Percentiles rank a stretch among this genome's conserved stretches.
These are phyloP conservation scores for Hypolimnas misippus DNA, from an alignment of 2,888 invertebrate species.

Conservation along the genomic window DNA sequence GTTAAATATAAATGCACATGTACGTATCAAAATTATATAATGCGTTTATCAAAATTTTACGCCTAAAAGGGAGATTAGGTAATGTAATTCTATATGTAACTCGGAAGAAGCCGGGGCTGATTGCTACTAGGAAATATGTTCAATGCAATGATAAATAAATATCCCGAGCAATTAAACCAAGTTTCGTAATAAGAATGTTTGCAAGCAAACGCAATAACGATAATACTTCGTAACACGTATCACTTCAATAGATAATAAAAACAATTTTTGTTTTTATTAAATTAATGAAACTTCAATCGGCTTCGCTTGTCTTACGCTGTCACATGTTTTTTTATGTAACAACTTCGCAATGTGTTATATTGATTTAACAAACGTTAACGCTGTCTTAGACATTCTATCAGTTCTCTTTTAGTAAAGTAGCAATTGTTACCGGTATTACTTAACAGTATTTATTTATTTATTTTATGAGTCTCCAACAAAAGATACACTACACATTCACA, in stretches of 20 bases:
- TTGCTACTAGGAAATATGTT: too few relatives aligned
- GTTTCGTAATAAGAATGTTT: background rate
- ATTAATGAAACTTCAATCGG: constrained; percentile 1
- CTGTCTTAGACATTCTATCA: background rate
- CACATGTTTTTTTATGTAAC: constrained; percentile 21
- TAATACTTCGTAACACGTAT: background rate
- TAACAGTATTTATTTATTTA: constrained; percentile 19
- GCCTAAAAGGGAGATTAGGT: too few relatives aligned
- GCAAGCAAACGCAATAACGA: background rate
- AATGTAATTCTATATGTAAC: too few relatives aligned
- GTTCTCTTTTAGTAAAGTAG: too few relatives aligned
- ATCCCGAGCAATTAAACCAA: too few relatives aligned
- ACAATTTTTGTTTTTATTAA: background rate
- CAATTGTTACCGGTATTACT: constrained; percentile 1
- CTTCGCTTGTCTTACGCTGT: background rate
- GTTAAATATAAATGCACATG: too few relatives aligned
- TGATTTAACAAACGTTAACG: constrained; percentile 28
- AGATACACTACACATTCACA: background rate
- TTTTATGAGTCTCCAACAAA: too few relatives aligned
- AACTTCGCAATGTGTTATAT: constrained; percentile 25
- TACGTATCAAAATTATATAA: too few relatives aligned
- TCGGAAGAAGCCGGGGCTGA: too few relatives aligned
- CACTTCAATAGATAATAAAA: background rate
- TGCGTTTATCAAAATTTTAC: too few relatives aligned
- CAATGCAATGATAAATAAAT: too few relatives aligned